phyloP scores from a whole-genome alignment of 2,113 vertebrate species.

The Oplegnathus fasciatus region DNA sequence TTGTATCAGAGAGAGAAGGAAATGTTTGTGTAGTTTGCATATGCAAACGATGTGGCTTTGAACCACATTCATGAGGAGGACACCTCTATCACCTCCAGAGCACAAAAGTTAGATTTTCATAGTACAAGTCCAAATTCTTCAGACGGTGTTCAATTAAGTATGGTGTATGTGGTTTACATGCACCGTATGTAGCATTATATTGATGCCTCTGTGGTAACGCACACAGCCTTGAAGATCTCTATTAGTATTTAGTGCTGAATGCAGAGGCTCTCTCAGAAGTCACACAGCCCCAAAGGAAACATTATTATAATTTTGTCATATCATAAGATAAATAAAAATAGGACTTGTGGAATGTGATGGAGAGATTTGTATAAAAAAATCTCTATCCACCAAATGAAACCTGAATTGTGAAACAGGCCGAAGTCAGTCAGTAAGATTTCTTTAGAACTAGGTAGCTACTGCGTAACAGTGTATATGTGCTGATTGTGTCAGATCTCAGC shows the following conservation, averaged over 20 bases:
- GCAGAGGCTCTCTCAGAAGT: neutral
- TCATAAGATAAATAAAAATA: slow-evolving; percentile 57
- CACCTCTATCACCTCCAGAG: too few species aligned
- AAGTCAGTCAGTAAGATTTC: too few species aligned
- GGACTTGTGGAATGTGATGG: too few species aligned
- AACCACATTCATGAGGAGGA: too few species aligned
- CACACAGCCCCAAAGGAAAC: neutral
- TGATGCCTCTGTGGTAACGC: neutral
- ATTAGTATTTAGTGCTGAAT: neutral
- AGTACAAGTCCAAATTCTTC: neutral
- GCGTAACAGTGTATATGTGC: too few species aligned
- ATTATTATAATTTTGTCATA: slow-evolving; percentile 33
- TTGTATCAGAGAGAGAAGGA: neutral
- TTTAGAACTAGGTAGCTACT: too few species aligned
- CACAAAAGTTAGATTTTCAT: neutral
- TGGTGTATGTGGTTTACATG: neutral
- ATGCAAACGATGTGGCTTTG: slow-evolving; percentile 10
- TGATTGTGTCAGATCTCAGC: too few species aligned
- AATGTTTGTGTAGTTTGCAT: neutral
- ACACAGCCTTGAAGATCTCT: neutral
- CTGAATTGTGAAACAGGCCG: too few species aligned
- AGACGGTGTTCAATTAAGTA: neutral
- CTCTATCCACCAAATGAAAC: too few species aligned
- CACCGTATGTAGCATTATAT: neutral
- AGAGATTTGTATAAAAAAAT: too few species aligned